These are phyloP conservation scores for Leptinotarsa defecta DNA, from an alignment of 1,140 invertebrate genomes.

Conservation along the genomic window DNA sequence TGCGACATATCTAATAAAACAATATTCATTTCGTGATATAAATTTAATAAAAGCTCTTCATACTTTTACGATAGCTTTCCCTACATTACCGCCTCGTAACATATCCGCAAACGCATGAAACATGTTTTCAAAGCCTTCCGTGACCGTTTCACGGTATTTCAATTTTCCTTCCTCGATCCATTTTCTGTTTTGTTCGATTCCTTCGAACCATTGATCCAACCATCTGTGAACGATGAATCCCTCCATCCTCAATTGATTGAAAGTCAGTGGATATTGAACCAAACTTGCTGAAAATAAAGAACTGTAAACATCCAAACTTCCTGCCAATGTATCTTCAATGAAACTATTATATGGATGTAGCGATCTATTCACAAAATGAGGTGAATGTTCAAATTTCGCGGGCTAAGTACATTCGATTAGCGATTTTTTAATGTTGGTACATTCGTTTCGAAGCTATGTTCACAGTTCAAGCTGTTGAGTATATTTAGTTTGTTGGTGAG, in stretches of 20 bases:
- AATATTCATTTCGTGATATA: conserved; percentile 60
- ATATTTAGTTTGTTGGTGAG: no score
- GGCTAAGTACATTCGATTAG: no score
- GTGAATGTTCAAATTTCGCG: no score
- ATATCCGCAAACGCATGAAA: conserved; percentile 67
- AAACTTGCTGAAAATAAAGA: conserved; percentile 57
- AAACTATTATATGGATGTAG: no score
- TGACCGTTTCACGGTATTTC: conserved; percentile 67
- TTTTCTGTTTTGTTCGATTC: conserved; percentile 63
- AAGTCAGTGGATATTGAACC: conserved; percentile 62
- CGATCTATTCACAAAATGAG: no score
- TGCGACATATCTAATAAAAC: conserved; percentile 58
- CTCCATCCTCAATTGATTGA: conserved; percentile 67
- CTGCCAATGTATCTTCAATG: no score
- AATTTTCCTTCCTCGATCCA: conserved; percentile 64
- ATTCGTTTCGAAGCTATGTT: no score
- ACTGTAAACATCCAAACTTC: no score
- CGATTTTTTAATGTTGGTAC: no score
- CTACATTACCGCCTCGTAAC: conserved; percentile 66
- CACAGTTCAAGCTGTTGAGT: no score
- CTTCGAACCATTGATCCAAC: conserved; percentile 64
- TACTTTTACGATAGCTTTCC: conserved; percentile 65
- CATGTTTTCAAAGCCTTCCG: conserved; percentile 72
- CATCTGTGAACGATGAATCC: conserved; percentile 68
- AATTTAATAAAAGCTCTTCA: conserved; percentile 63